A percentile compares a stretch with the other conserved stretches of the same genome.
Evolutionary conservation across 2,888 invertebrate species (phyloP).

Genomic region (Catocala nupta): DNA sequence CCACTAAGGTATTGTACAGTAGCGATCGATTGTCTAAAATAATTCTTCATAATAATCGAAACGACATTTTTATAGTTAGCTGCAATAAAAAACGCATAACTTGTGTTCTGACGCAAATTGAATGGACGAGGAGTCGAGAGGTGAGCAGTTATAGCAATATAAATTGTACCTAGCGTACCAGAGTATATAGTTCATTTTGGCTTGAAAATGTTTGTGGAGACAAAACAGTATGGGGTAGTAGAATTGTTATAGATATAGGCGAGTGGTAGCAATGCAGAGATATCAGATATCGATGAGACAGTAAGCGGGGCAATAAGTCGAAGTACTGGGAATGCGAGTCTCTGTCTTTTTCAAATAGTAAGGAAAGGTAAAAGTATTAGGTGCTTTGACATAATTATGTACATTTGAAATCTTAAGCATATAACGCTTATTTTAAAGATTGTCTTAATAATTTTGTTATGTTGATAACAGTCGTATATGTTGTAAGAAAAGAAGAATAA

Average conservation of each 20-base stretch:
- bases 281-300: constrained; percentile 44
- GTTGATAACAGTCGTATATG: no score
- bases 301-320: constrained; percentile 22
- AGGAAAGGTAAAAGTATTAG: no score
- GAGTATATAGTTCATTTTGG: constrained; percentile 54
- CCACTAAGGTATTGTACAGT: no score
- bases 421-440: no score
- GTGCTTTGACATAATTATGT: no score
- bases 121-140: constrained; percentile 70
- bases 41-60: constrained; percentile 70
- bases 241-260: constrained; percentile 47
- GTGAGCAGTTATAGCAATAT: constrained; percentile 42
- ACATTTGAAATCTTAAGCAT: no score
- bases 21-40: constrained; percentile 51
- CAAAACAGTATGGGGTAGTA: constrained; percentile 69
- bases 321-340: constrained; percentile 19
- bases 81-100: constrained; percentile 84
- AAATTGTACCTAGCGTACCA: constrained; percentile 44
- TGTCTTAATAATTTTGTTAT: no score
- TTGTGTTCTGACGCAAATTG: constrained; percentile 77
- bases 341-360: background rate
- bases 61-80: constrained; percentile 76
- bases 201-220: constrained; percentile 37
- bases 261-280: constrained; percentile 35
- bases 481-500: no score